These are phyloP conservation scores for Orycteropus afer DNA, from an alignment of 2,113 vertebrate genomes.

Conservation along the genomic window DNA sequence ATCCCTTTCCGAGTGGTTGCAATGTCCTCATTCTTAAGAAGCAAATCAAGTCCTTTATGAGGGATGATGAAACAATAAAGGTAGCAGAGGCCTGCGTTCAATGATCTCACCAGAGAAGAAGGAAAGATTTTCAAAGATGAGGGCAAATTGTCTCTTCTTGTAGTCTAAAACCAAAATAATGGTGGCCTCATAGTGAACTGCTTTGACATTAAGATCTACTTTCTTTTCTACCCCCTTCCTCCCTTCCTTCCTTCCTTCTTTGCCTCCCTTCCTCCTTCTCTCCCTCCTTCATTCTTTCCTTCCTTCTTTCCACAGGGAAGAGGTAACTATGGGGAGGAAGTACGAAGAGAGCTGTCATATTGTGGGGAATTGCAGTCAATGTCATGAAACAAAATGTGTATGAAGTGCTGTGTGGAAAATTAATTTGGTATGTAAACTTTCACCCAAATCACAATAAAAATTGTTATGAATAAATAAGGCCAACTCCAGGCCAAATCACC, in stretches of 20 bases:
- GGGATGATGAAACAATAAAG: neutral
- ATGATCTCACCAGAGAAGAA: neutral
- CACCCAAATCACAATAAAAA: too few relatives aligned
- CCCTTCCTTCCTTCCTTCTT: neutral
- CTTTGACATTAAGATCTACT: neutral
- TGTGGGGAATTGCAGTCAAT: too few relatives aligned
- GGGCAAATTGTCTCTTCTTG: neutral
- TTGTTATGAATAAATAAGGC: neutral
- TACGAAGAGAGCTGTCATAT: too few relatives aligned
- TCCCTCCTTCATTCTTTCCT: too few relatives aligned
- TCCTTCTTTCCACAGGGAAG: too few relatives aligned
- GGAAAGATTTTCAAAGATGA: conserved; percentile 13
- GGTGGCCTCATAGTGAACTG: neutral
- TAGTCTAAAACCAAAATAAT: neutral
- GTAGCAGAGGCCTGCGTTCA: neutral
- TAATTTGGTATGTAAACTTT: too few relatives aligned
- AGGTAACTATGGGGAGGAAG: too few relatives aligned
- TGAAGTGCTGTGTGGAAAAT: too few relatives aligned
- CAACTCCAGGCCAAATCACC: neutral
- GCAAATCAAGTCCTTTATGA: neutral
- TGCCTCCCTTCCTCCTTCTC: fast-evolving
- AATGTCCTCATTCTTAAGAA: conserved; percentile 28
- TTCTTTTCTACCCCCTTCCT: too few relatives aligned
- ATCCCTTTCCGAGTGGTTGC: too few relatives aligned
- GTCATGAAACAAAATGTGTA: too few relatives aligned